Conservation (phyloP, 2,888 invertebrate species). For the Phalera bucephala region DNA sequence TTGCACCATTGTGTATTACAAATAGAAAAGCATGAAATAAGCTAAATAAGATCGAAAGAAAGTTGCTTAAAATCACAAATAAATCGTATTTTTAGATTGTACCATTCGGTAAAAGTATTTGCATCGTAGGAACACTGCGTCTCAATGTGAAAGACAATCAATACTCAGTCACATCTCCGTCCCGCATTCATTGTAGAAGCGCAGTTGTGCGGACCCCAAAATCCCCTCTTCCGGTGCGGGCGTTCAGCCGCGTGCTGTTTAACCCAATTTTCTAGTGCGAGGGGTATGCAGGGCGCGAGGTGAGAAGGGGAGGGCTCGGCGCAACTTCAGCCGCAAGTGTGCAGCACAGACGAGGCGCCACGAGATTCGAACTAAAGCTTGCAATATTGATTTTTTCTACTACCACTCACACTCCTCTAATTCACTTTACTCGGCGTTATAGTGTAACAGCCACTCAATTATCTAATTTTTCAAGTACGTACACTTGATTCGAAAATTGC, state of each 20-base stretch:
- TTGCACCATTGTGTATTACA: too few relatives aligned
- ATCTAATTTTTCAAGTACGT: too few relatives aligned
- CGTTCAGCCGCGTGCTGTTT: conserved; percentile 76
- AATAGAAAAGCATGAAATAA: too few relatives aligned
- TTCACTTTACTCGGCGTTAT: conserved; percentile 17
- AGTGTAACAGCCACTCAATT: too few relatives aligned
- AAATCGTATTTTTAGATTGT: too few relatives aligned
- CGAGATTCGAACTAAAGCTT: conserved; percentile 63
- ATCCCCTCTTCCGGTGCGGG: conserved; percentile 75
- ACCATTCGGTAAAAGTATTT: too few relatives aligned
- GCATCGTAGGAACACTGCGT: conserved; percentile 53
- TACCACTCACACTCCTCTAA: conserved; percentile 35
- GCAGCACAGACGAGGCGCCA: conserved; percentile 64
- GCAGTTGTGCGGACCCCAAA: conserved; percentile 72
- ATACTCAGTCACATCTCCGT: conserved; percentile 78
- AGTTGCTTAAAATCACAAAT: too few relatives aligned
- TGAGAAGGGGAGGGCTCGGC: conserved; percentile 50
- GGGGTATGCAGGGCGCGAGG: conserved; percentile 65
- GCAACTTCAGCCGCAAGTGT: conserved; percentile 72
- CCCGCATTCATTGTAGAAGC: conserved; percentile 76
- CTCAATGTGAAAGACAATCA: conserved; percentile 70
- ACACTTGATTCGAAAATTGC: too few relatives aligned
- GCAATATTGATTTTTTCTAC: conserved; percentile 74
- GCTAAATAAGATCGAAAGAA: too few relatives aligned
- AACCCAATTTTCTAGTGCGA: conserved; percentile 80